These are phyloP conservation scores for Melanaphis sacchari DNA, from an alignment of 1,140 invertebrate genomes.

Conservation along the genomic window DNA sequence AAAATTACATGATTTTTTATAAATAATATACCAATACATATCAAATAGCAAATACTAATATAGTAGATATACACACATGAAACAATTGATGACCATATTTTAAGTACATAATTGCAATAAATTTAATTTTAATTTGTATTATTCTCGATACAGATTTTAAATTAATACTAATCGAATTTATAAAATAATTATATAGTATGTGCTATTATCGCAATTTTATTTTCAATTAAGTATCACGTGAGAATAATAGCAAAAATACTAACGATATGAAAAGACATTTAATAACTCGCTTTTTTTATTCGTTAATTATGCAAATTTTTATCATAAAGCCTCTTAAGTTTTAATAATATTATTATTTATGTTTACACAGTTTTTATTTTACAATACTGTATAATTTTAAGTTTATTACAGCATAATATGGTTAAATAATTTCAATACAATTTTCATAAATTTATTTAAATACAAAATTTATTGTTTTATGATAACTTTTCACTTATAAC, in stretches of 20 bases:
- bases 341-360: constrained; percentile 14
- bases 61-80: not conserved
- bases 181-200: not conserved
- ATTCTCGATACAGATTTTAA: not conserved
- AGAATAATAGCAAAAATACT: not conserved
- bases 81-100: not conserved
- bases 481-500: not conserved
- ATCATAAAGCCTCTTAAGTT: not conserved
- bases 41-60: not conserved
- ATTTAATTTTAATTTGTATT: not conserved
- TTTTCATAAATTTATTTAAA: not conserved
- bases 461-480: not conserved
- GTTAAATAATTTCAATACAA: not conserved
- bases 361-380: not conserved
- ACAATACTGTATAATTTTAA: not conserved
- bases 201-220: not conserved
- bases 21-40: not conserved
- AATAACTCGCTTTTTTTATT: not conserved
- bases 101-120: not conserved
- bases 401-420: not conserved
- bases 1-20: not conserved
- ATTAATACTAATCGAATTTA: not conserved
- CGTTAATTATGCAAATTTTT: not conserved
- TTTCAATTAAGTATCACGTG: not conserved
- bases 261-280: too few species aligned